Base-by-base conservation (phyloP, 2,797 vertebrate species). In the Danio tinwini region DNA sequence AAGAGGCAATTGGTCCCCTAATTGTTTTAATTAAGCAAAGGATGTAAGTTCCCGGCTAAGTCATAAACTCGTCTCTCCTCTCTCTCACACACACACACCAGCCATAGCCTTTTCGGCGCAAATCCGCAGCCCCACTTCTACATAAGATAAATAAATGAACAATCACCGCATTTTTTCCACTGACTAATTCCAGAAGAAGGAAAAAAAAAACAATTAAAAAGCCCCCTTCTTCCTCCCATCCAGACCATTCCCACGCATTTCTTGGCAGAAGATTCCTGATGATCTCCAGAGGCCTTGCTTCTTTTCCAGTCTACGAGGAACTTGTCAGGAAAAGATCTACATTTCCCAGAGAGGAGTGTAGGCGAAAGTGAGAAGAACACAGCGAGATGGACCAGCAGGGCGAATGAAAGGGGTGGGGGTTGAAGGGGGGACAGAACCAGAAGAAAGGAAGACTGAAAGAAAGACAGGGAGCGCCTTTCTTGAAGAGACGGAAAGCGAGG, bases 171-270 rank as follows among this genome's bases (percentile, higher is more conserved):
- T 91, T 91, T 86, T 71, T 93, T 89, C 84, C 91, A 90, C 92
- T 95, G 94, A 94, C 94, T 95, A 95, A 95, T 91, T 92, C 89
- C 88, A 91, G 82, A 79, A 78, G 62, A 53, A 11, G 7, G n/a
- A 42, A 74, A 82, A 82, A 77, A 87, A 93, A 93, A 94, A 93
- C 91, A 93, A 94, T 93, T 97, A 96, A 96, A 29, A 96, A 89
- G 88, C 86, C 90, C 87, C 88, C 29, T 29, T 90, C 88, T 94
- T 94, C 86, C 97, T 97, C 95, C 96, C 95, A 97, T 97, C 95
- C 92, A 92, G 90, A 90, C 88, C 93, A 97, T 99, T 99, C 97
- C 96, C 97, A 99, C 96, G 94, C 96, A 96, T 96, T 95, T 95
- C 93, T 96, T 98, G 97, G 96, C 97, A 97, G 93, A 91, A 94